Percentiles rank a stretch among this genome's conserved stretches.
Evolutionary conservation across 2,797 vertebrate species (phyloP).

Genomic region (Petrocephalus sullivani): DNA sequence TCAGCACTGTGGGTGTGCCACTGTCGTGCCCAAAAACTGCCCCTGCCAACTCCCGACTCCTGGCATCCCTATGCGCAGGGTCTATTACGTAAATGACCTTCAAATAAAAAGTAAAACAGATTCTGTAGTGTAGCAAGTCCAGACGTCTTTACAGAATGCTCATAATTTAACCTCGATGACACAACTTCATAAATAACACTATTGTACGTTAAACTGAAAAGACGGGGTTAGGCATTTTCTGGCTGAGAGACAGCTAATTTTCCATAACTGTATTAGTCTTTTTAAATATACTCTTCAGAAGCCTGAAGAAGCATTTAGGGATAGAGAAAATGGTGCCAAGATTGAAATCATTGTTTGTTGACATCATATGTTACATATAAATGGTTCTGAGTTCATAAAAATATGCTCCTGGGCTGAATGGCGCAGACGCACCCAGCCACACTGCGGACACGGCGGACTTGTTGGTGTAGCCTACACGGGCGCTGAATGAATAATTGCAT

Average conservation of each 20-base stretch:
- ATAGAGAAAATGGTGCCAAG: background rate
- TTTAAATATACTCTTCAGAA: conserved; percentile 26
- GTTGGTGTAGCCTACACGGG: background rate
- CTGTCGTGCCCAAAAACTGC: background rate
- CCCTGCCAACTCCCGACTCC: background rate
- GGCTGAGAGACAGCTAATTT: conserved; percentile 28
- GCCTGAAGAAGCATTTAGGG: background rate
- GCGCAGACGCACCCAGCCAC: background rate
- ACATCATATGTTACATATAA: background rate
- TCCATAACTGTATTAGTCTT: conserved; percentile 40
- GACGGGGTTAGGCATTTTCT: background rate
- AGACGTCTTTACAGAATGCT: background rate
- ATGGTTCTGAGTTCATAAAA: background rate
- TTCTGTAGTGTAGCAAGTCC: background rate
- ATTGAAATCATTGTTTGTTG: background rate
- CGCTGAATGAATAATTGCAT: background rate
- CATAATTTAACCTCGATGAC: background rate
- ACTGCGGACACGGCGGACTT: background rate
- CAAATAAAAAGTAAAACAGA: background rate
- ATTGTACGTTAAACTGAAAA: background rate
- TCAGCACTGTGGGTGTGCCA: conserved; percentile 5
- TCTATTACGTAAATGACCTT: background rate
- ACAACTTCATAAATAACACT: background rate
- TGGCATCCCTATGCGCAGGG: background rate
- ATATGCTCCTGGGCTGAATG: background rate